These are phyloP conservation scores for Aldrovandia affinis DNA, from an alignment of 2,797 vertebrate genomes.

Conservation along the genomic window DNA sequence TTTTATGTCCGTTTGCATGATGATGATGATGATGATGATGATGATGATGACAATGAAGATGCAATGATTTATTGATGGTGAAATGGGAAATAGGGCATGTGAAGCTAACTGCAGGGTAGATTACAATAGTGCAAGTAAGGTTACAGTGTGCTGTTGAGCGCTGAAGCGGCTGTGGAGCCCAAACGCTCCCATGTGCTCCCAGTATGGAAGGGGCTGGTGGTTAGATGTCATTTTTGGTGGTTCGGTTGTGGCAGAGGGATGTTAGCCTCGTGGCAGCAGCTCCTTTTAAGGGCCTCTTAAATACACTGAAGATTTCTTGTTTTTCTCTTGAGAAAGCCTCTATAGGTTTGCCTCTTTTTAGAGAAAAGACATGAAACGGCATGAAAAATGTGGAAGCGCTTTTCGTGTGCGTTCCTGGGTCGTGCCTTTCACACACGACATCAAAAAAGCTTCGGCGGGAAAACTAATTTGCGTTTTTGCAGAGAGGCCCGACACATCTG, in stretches of 20 bases:
- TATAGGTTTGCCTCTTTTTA: constrained; percentile 19
- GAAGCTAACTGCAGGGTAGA: neutral
- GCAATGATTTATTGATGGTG: constrained; percentile 5
- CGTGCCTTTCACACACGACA: neutral
- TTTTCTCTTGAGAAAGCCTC: constrained; percentile 38
- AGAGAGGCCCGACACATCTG: neutral
- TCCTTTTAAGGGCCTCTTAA: constrained; percentile 37
- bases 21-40: constrained; percentile 6
- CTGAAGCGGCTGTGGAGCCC: constrained; percentile 7
- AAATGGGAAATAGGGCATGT: neutral
- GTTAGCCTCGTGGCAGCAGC: constrained; percentile 28
- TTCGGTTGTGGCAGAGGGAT: constrained; percentile 36
- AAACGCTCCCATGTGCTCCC: constrained; percentile 29
- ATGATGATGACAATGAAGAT: neutral
- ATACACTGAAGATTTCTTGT: constrained; percentile 23
- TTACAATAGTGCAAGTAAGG: constrained; percentile 29
- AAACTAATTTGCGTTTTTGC: constrained; percentile 6
- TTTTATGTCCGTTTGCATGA: constrained; percentile 12
- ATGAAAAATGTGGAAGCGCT: neutral
- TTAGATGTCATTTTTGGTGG: constrained; percentile 40
- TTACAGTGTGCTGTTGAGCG: constrained; percentile 21
- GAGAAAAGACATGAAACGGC: constrained; percentile 9
- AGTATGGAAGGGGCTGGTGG: constrained; percentile 32
- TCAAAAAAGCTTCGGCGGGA: neutral
- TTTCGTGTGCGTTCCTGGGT: neutral